Evolutionary conservation across 2,888 invertebrate genomes (phyloP).

Genomic region (Pyrrhia umbra): DNA sequence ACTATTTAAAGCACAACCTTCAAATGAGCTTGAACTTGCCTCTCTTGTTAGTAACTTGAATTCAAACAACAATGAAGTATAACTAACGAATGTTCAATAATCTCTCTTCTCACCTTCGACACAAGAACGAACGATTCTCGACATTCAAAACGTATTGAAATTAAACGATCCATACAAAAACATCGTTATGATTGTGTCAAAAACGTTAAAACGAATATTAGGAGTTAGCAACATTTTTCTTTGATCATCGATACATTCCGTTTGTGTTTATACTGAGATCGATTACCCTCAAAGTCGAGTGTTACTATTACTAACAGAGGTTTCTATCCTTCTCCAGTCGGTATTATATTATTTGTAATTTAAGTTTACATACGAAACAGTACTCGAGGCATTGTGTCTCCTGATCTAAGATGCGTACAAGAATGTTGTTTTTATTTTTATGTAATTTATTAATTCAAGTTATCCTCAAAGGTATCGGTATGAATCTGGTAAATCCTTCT

Average conservation of each 20-base stretch:
- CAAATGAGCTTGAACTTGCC: conserved; percentile 78
- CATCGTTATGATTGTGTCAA: conserved; percentile 29
- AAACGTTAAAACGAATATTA: conserved; percentile 48
- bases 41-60: conserved; percentile 64
- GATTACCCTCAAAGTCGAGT: conserved; percentile 77
- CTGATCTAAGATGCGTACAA: conserved; percentile 15
- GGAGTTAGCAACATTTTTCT: conserved; percentile 85
- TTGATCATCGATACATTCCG: conserved; percentile 69
- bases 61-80: conserved; percentile 62
- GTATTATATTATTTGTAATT: conserved; percentile 75
- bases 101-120: conserved; percentile 64
- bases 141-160: conserved; percentile 48
- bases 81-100: conserved; percentile 57
- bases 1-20: conserved; percentile 85
- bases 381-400: conserved; percentile 24
- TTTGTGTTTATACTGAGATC: conserved; percentile 80
- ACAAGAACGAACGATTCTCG: conserved; percentile 55
- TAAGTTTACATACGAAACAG: conserved; percentile 50
- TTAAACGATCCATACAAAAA: conserved; percentile 27
- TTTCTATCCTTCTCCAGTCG: conserved; percentile 63
- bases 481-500: conserved; percentile 15
- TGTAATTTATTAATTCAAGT: conserved; percentile 7
- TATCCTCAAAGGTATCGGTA: conserved; percentile 6
- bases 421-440: conserved; percentile 12
- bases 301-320: conserved; percentile 76